Evolutionary conservation across 2,797 vertebrate species (phyloP).

Genomic region (Tenualosa thibaudeaui): DNA sequence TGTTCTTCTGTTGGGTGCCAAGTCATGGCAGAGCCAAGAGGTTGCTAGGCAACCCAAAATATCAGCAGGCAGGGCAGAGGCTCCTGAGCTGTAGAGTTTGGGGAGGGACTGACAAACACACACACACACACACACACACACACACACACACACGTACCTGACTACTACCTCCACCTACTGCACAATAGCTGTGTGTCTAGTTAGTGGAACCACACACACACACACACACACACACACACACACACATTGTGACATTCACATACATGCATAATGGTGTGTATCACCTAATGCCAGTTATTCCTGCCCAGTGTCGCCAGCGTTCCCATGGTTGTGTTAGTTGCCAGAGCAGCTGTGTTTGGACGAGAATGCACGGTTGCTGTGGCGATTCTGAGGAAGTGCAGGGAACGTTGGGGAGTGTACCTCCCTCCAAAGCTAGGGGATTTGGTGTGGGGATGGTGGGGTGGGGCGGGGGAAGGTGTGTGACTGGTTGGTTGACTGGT

Average conservation of each 20-base stretch:
- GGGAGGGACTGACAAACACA: not conserved
- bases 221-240: constrained; percentile 6
- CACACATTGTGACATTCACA: not conserved
- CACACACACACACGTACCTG: not conserved
- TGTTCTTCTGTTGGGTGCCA: not conserved
- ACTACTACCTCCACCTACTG: too few species aligned
- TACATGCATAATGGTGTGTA: not conserved
- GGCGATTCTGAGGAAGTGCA: not conserved
- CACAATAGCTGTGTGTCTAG: too few species aligned
- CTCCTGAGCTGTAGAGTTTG: not conserved
- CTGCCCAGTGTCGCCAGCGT: not conserved
- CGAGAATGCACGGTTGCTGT: not conserved
- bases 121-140: not conserved
- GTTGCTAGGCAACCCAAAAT: constrained; percentile 68
- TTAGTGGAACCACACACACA: not conserved
- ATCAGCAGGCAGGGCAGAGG: constrained; percentile 66
- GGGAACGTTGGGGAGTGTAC: not conserved
- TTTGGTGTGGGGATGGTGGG: not conserved
- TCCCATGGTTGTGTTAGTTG: constrained; percentile 36
- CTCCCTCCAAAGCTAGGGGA: not conserved
- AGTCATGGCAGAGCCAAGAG: not conserved
- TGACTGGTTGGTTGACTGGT: not conserved
- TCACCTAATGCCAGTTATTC: not conserved
- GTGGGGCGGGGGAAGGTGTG: constrained; percentile 5
- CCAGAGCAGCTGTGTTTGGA: not conserved